A percentile compares a stretch with the other conserved stretches of the same genome.
phyloP scores from a whole-genome alignment of 2,113 vertebrate species.

The Tragelaphus strepsiceros region DNA sequence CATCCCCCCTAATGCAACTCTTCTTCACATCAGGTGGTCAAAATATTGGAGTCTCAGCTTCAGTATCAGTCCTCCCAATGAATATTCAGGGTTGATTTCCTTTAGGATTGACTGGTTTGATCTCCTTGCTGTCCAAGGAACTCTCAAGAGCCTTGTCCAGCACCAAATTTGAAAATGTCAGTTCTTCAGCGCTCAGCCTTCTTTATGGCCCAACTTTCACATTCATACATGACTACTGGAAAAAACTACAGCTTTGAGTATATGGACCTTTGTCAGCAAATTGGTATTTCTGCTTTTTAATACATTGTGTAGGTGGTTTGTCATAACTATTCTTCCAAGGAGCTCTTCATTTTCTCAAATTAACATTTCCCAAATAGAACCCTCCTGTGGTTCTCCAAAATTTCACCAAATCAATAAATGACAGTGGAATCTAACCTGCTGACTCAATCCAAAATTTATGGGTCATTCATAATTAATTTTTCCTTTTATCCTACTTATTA shows the following conservation, averaged over 20 bases:
- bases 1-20: fast-evolving
- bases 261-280: neutral
- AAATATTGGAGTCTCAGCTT: neutral
- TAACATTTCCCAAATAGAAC: neutral
- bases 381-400: neutral
- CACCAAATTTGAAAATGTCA: neutral
- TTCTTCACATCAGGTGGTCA: neutral
- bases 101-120: neutral
- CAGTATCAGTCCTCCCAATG: neutral
- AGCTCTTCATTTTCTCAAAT: neutral
- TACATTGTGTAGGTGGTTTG: neutral
- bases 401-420: neutral
- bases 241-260: neutral
- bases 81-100: neutral
- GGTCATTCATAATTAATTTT: neutral
- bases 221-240: neutral
- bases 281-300: neutral
- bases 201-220: neutral
- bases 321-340: neutral
- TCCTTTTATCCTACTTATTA: neutral
- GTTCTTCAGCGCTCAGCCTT: neutral
- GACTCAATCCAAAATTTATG: neutral
- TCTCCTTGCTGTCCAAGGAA: neutral
- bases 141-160: neutral
- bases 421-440: neutral